Percentiles rank a stretch among this genome's conserved stretches.
Conservation (phyloP, 2,113 vertebrate species). For the Stictonetta naevosa region DNA sequence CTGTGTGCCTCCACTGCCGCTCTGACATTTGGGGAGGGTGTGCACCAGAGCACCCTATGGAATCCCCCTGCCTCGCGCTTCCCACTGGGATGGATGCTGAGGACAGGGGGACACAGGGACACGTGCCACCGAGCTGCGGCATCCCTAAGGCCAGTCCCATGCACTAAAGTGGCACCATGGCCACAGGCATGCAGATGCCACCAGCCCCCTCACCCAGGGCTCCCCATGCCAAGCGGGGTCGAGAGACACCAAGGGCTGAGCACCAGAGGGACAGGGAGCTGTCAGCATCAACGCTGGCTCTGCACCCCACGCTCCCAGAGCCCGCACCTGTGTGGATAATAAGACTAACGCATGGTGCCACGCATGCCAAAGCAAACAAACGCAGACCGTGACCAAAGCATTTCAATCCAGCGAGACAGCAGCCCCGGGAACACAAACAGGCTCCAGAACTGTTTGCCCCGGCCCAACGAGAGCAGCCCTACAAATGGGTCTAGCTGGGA, state of each 20-base stretch:
- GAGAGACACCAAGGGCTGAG: background rate
- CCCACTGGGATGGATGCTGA: background rate
- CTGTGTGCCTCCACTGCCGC: background rate
- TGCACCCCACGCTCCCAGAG: rapidly evolving
- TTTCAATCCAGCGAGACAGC: constrained; percentile 78
- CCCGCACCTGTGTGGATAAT: background rate
- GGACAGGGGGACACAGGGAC: background rate
- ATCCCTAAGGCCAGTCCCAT: background rate
- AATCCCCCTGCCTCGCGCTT: background rate
- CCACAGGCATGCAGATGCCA: background rate
- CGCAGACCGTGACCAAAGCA: constrained; percentile 69
- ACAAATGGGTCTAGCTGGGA: no score
- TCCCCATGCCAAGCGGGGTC: background rate
- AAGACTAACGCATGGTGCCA: constrained; percentile 61
- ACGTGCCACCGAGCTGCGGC: background rate
- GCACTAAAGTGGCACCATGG: rapidly evolving
- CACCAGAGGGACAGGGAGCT: background rate
- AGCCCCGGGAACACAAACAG: constrained; percentile 66
- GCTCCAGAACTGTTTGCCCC: background rate
- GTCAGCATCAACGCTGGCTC: rapidly evolving
- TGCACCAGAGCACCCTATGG: background rate
- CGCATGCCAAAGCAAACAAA: constrained; percentile 81
- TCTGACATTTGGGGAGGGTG: background rate
- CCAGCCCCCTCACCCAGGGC: rapidly evolving
- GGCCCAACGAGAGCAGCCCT: no score